These are phyloP conservation scores for Hyla sarda DNA, from an alignment of 2,113 vertebrate genomes.

Conservation along the genomic window DNA sequence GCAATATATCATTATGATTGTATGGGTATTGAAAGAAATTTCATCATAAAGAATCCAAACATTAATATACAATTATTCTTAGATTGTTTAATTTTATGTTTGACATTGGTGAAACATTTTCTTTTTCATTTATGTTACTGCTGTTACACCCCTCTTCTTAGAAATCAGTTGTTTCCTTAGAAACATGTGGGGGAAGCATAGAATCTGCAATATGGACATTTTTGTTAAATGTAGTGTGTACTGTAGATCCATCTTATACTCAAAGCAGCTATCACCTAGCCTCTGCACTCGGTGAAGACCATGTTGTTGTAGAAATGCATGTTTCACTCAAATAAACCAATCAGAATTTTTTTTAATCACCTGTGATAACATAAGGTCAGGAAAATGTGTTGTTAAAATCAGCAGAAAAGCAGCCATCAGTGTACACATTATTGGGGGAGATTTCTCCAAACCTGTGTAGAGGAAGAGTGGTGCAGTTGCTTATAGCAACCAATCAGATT, in stretches of 20 bases:
- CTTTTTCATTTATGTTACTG: background rate
- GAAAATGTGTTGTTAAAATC: no score
- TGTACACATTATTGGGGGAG: no score
- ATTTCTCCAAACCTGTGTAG: no score
- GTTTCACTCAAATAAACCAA: no score
- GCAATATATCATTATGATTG: no score
- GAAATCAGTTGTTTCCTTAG: slow-evolving; percentile 1
- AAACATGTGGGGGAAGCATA: background rate
- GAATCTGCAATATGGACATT: background rate
- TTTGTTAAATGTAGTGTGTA: background rate
- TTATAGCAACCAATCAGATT: no score
- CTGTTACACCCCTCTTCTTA: background rate
- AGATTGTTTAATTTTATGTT: background rate
- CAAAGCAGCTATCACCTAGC: background rate
- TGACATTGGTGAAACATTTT: background rate
- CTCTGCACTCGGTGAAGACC: background rate
- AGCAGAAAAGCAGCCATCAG: no score
- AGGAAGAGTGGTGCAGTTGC: no score
- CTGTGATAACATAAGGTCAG: no score
- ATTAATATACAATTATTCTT: background rate
- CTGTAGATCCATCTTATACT: background rate
- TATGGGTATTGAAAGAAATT: no score
- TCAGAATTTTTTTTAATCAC: no score
- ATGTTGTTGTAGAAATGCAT: background rate
- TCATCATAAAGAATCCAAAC: no score